Evolutionary conservation across 2,113 vertebrate genomes (phyloP).

Genomic region (Struthio camelus): DNA sequence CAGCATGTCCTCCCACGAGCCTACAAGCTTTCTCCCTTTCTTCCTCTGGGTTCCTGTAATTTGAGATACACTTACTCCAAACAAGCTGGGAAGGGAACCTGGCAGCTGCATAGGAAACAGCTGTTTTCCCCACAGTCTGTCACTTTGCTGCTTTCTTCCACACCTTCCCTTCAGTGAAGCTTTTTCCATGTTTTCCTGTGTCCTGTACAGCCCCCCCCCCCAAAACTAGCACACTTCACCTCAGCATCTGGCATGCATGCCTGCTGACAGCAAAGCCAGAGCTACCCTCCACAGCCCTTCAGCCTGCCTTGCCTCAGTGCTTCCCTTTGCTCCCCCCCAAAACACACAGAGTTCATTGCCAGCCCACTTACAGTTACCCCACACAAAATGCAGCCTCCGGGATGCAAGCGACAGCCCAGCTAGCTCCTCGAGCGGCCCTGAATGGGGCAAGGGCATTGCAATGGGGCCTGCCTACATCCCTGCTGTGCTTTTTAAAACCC

Average conservation of each 20-base stretch:
- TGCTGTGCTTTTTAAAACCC: fast-evolving
- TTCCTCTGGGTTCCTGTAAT: fast-evolving
- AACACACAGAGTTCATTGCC: neutral
- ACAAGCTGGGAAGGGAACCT: fast-evolving
- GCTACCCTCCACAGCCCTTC: neutral
- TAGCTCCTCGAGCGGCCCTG: fast-evolving
- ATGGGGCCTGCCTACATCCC: no score
- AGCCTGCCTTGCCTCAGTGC: neutral
- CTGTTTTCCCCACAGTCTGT: fast-evolving
- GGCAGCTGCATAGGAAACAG: neutral
- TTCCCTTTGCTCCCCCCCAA: neutral
- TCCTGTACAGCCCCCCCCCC: no score
- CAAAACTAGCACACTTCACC: neutral
- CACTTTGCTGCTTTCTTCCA: neutral
- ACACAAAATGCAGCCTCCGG: neutral
- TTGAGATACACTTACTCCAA: neutral
- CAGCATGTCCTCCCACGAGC: neutral
- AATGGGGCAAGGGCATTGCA: fast-evolving
- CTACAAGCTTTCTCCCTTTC: no score
- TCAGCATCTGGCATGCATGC: neutral
- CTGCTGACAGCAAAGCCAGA: neutral
- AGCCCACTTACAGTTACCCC: neutral
- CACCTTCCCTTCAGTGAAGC: fast-evolving
- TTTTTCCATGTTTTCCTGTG: neutral
- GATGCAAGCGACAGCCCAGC: fast-evolving